Evolutionary conservation across 1,140 invertebrate species (phyloP).

Genomic region (Drosophila seguyi): DNA sequence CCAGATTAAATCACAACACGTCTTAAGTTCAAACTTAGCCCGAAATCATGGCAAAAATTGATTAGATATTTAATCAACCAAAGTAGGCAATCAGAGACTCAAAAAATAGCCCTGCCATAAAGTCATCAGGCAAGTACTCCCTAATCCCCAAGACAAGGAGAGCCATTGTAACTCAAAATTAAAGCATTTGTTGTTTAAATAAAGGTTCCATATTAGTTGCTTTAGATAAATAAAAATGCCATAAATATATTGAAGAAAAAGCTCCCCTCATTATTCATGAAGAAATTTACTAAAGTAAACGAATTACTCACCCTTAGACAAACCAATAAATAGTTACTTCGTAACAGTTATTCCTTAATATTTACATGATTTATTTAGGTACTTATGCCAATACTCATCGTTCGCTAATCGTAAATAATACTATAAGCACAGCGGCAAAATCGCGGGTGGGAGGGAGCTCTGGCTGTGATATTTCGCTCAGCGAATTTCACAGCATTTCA

Average conservation of each 20-base stretch:
- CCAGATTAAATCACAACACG: slow-evolving; percentile 17
- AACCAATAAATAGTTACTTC: not conserved
- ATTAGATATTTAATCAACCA: slow-evolving; percentile 29
- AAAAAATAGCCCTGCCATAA: slow-evolving; percentile 21
- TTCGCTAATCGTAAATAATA: slow-evolving; percentile 57
- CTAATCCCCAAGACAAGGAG: not conserved
- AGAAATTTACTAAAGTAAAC: not conserved
- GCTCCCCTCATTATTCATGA: not conserved
- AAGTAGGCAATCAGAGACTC: slow-evolving; percentile 13
- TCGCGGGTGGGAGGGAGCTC: slow-evolving; percentile 23
- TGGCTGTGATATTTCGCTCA: slow-evolving; percentile 39
- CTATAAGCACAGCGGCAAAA: slow-evolving; percentile 65
- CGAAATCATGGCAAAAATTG: slow-evolving; percentile 15
- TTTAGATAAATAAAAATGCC: not conserved
- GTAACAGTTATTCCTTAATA: slow-evolving; percentile 1
- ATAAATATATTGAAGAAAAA: not conserved
- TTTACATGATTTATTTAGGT: slow-evolving; percentile 56
- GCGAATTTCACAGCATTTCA: slow-evolving; percentile 51
- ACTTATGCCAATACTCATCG: slow-evolving; percentile 53
- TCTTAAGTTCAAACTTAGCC: not conserved
- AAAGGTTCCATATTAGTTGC: not conserved
- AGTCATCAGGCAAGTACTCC: not conserved
- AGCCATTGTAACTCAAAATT: not conserved
- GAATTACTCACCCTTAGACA: not conserved
- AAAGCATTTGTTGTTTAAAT: not conserved